Evolutionary conservation across 23 tunicate species (phyloP), one percentile per base, ranked within the genome.

Genomic region (Halocynthia aurantium): DNA sequence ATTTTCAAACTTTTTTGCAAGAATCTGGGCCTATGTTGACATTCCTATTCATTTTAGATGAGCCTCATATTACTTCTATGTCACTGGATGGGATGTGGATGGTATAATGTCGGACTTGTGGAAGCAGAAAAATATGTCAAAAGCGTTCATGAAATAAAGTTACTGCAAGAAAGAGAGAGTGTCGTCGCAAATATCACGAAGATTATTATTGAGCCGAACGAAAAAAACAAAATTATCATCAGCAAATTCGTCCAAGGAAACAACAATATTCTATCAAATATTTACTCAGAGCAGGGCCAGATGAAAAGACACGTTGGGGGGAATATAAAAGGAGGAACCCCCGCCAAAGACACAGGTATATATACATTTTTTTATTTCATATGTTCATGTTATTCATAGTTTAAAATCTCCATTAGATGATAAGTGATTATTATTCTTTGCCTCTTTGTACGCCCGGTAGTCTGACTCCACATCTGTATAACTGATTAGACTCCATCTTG

Each of bases 41-140:
- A 31, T 31, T 31, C 44, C 44, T 31, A 31, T 31, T 31, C 44
- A 44, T 51, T 66, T 10, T 7, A 84, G 89, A 68, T 71, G 21
- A 68, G 80, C 63, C 67, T 89, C 19, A 80, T 89, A 22, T 61
- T 89, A 40, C 58, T 89, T 9, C 75, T 84, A 19, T 76, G 89
- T 69, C 96, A 89, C 66, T 89, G 96, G 96, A 89, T 89, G 85
- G 96, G 89, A 19, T 89, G 96, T 52, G 88, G 83, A 0, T 89
- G 96, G 96, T 89, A 89, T 55, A 66, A 77, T 5, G 75, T 84
- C 6, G 75, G 88, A 8, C 65, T 84, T 5, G n/a, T 52, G 6
- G 84, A 74, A 15, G 84, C 76, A 0, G 40, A 75, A 7, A 52
- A 53, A 5, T 77, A 82, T 53, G 52, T 82, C 53, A 58, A 71